Evolutionary conservation across 2,888 invertebrate genomes (phyloP), one percentile per base, ranked within the genome.

Genomic region (Athalia circularis): DNA sequence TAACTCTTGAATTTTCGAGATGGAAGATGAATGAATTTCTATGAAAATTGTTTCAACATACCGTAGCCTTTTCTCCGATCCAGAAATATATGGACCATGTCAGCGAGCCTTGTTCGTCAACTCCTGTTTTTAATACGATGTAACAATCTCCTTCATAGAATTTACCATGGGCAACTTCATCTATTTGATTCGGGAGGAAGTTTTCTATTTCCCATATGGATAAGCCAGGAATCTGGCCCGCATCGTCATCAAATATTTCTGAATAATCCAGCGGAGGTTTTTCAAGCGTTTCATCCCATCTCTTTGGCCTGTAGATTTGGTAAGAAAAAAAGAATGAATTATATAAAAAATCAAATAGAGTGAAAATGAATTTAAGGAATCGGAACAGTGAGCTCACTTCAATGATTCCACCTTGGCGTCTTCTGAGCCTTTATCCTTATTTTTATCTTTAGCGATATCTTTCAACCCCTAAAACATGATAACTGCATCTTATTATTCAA

Each of bases 81-180:
- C 99, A 99, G 91, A 99, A 99, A 92, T 95, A 99, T 86, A 99
- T 99, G 85, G 97, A 95, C 98, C 99, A 99, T 77, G 94, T 93
- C 5, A 99, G 91, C 78, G 96, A 95, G 9, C 96, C 95, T 85
- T 95, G 93, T 75, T 97, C 96, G 87, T 98, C 98, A 59, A 95
- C 91, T 59, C 92, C 93, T 0, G 99, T 99, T 91, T 98, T 97
- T 79, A 99, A 91, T 65, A 99, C 93, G 84, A 99, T 99, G 90
- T 99, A 99, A 90, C 99, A 99, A 90, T 99, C 99, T 5, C 97
- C 99, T 91, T 99, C 98, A 89, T 99, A 99, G 91, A 99, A 99
- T 91, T 99, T 99, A 3, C 99, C 99, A 89, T 98, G 96, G 0
- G 97, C 95, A 5, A 95, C 97, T 93, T 97, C 97, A 77, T 97